These are phyloP conservation scores for Chrysina gloriosa DNA, from an alignment of 2,888 invertebrate species.

Conservation along the genomic window DNA sequence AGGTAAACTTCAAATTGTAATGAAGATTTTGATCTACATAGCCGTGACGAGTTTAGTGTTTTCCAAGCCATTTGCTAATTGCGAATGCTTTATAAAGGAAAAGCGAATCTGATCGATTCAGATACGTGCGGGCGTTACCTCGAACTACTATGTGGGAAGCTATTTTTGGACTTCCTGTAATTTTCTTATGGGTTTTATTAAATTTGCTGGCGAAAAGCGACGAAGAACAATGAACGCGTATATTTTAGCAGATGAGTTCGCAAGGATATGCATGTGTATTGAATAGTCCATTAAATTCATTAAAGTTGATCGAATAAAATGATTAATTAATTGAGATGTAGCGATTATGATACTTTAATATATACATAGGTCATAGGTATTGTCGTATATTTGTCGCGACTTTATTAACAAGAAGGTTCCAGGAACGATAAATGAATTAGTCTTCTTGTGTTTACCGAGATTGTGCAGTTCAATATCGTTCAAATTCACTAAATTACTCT, in stretches of 20 bases:
- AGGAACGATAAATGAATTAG: too few relatives aligned
- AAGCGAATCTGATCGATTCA: background rate
- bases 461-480: too few relatives aligned
- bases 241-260: background rate
- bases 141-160: background rate
- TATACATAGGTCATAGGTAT: too few relatives aligned
- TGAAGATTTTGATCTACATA: background rate
- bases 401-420: too few relatives aligned
- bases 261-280: background rate
- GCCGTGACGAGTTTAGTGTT: background rate
- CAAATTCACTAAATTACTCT: constrained; percentile 10
- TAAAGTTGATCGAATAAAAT: constrained; percentile 2
- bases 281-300: constrained; percentile 1
- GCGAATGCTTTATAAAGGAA: background rate
- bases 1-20: background rate
- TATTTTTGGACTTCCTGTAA: constrained; percentile 8
- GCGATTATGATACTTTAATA: background rate
- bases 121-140: background rate
- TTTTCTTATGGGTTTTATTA: constrained; percentile 15
- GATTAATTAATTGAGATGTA: background rate
- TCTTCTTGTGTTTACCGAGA: too few relatives aligned
- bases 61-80: constrained; percentile 9
- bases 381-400: too few relatives aligned
- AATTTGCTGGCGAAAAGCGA: background rate
- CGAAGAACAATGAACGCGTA: background rate